Percentiles rank a stretch among this genome's conserved stretches.
phyloP scores from a whole-genome alignment of 2,797 vertebrate genomes.

The Acropternis orthonyx region DNA sequence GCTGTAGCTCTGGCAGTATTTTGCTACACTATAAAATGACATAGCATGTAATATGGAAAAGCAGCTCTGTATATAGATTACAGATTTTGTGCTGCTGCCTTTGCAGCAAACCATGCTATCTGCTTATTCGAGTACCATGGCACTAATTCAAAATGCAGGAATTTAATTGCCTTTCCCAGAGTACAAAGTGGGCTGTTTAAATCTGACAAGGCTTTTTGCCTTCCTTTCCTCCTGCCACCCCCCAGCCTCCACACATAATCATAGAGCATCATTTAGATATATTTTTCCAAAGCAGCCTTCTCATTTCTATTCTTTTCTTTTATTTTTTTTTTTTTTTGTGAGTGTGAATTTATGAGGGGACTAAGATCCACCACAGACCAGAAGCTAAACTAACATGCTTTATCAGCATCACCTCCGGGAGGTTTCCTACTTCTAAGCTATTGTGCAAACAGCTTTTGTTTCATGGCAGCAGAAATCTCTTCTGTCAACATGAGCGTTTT shows the following conservation, averaged over 20 bases:
- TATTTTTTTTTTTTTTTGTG: background rate
- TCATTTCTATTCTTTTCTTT: background rate
- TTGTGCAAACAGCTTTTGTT: conserved; percentile 8
- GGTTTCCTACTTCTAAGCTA: background rate
- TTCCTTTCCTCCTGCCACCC: background rate
- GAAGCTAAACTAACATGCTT: conserved; percentile 7
- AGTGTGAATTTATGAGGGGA: background rate
- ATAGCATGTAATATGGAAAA: background rate
- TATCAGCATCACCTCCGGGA: background rate
- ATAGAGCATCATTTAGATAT: background rate
- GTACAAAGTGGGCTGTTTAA: background rate
- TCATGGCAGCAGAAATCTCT: background rate
- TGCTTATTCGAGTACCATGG: background rate
- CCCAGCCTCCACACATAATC: background rate
- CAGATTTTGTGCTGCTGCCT: background rate
- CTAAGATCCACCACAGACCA: background rate
- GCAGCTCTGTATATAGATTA: background rate
- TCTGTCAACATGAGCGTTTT: conserved; percentile 22
- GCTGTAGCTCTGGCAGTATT: background rate
- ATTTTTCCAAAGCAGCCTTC: background rate
- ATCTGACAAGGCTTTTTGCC: background rate
- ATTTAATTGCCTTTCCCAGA: background rate
- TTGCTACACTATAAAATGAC: background rate
- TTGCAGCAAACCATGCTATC: background rate
- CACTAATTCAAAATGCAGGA: background rate